Conservation (phyloP, 2,888 invertebrate genomes). For the Phyllotreta striolata region DNA sequence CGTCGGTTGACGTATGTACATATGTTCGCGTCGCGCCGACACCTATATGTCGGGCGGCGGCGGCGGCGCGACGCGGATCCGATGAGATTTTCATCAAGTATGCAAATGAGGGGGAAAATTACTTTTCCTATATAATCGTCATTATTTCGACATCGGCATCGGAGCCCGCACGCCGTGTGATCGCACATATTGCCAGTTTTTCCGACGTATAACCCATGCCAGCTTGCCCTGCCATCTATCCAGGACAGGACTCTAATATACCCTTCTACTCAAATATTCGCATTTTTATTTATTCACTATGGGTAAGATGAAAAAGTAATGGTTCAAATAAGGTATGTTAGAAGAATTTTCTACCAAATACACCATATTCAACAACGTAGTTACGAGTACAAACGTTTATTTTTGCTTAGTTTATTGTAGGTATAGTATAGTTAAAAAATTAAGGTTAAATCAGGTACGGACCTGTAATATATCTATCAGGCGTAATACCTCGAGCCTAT, state of each 20-base stretch:
- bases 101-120: conserved; percentile 64
- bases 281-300: too few species aligned
- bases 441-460: too few species aligned
- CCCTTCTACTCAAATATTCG: too few species aligned
- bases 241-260: conserved; percentile 5
- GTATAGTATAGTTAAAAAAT: too few species aligned
- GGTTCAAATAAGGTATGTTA: too few species aligned
- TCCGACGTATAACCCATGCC: conserved; percentile 47
- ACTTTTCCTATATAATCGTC: conserved; percentile 64
- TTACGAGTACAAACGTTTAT: too few species aligned
- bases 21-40: too few species aligned
- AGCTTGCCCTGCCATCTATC: conserved; percentile 39
- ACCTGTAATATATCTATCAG: conserved; percentile 19
- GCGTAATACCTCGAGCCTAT: conserved; percentile 37
- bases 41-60: conserved; percentile 10
- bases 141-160: conserved; percentile 64
- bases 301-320: too few species aligned
- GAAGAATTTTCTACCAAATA: too few species aligned
- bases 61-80: conserved; percentile 35
- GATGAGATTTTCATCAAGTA: conserved; percentile 63
- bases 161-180: conserved; percentile 52
- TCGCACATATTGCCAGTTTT: conserved; percentile 60
- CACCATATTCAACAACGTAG: too few species aligned
- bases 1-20: too few species aligned
- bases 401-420: too few species aligned